Conservation (phyloP, 2,113 vertebrate species). For the Vulpes lagopus region DNA sequence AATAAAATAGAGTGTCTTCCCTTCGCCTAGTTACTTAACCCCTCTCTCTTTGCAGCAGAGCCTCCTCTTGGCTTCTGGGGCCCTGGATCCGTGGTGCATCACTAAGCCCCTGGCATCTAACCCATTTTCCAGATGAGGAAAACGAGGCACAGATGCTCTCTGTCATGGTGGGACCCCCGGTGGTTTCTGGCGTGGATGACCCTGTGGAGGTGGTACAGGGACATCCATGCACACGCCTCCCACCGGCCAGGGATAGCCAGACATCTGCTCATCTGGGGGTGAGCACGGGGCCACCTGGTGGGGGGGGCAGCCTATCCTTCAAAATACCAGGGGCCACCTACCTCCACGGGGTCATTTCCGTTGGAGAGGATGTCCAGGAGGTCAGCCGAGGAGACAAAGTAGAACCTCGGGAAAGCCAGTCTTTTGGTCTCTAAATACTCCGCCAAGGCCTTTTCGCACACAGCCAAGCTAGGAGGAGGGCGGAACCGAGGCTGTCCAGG, state of each 20-base stretch:
- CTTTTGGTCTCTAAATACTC: conserved; percentile 89
- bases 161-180: accelerated
- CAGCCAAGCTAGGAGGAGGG: conserved; percentile 75
- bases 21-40: accelerated
- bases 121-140: background rate
- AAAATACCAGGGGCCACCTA: background rate
- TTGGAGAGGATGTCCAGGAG: conserved; percentile 90
- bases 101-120: accelerated
- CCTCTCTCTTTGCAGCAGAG: background rate
- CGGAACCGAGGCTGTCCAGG: accelerated
- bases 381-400: conserved; percentile 89
- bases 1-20: accelerated
- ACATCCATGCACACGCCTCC: accelerated
- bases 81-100: accelerated
- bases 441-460: conserved; percentile 89
- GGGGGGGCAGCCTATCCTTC: accelerated
- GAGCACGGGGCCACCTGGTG: accelerated
- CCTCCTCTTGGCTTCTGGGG: background rate
- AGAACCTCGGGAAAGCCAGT: conserved; percentile 89
- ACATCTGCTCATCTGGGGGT: background rate
- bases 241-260: background rate
- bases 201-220: background rate
- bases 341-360: conserved; percentile 87
- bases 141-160: background rate
- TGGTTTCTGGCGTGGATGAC: accelerated